A percentile compares a stretch with the other conserved stretches of the same genome.
phyloP scores from a whole-genome alignment of 2,888 invertebrate genomes.

The Achlya flavicornis region DNA sequence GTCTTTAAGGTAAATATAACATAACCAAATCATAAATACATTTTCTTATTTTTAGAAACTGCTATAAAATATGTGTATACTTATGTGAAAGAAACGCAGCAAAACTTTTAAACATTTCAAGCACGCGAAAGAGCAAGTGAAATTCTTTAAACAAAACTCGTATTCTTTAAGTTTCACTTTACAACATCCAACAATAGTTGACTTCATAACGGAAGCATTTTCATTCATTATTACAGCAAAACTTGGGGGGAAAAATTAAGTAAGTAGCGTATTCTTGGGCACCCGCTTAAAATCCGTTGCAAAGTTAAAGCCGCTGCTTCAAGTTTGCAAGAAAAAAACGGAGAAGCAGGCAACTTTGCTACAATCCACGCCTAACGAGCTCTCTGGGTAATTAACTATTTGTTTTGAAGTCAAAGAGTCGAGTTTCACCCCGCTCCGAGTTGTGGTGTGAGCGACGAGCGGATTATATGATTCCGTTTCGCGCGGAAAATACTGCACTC shows the following conservation, averaged over 20 bases:
- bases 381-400: constrained; percentile 79
- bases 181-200: constrained; percentile 1
- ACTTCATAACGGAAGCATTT: constrained; percentile 1
- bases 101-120: too few species aligned
- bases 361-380: constrained; percentile 76
- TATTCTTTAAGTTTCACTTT: neutral
- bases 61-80: too few species aligned
- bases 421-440: constrained; percentile 51
- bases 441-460: constrained; percentile 28
- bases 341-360: constrained; percentile 45
- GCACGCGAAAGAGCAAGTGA: neutral
- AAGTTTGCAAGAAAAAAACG: neutral
- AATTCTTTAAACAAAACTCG: constrained; percentile 3
- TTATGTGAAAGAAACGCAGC: too few species aligned
- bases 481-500: neutral
- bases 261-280: constrained; percentile 17
- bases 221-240: constrained; percentile 14
- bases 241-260: constrained; percentile 13
- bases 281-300: constrained; percentile 1
- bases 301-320: neutral
- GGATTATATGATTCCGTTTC: neutral
- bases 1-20: too few species aligned
- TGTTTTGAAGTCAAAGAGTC: constrained; percentile 76
- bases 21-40: too few species aligned
- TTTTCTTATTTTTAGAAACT: too few species aligned